These are phyloP conservation scores for Peucedramus taeniatus DNA, from an alignment of 2,113 vertebrate genomes.

Conservation along the genomic window DNA sequence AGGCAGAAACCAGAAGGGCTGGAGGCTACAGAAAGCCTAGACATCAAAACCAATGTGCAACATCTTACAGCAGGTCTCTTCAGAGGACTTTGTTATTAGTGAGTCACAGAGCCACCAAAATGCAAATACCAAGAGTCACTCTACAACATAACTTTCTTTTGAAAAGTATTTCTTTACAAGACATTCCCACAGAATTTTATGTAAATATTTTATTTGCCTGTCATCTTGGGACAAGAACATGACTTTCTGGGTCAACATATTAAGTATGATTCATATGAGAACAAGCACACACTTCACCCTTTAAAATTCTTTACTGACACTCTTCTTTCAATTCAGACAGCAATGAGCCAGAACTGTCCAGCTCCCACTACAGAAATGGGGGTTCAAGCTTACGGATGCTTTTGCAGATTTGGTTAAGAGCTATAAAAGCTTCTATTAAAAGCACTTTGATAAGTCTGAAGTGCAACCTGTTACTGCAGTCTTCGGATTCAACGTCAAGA, in stretches of 20 bases:
- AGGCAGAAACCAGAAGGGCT: not conserved
- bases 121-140: not conserved
- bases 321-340: not conserved
- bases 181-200: not conserved
- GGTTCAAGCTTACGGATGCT: not conserved
- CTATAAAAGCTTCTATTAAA: not conserved
- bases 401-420: not conserved
- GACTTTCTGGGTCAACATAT: not conserved
- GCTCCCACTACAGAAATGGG: not conserved
- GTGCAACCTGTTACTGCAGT: not conserved
- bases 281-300: not conserved
- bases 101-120: not conserved
- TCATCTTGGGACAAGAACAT: not conserved
- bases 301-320: not conserved
- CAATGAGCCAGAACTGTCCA: not conserved
- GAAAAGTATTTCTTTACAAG: not conserved
- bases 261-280: not conserved
- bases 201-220: constrained; percentile 45
- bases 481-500: not conserved
- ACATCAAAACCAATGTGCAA: not conserved
- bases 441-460: not conserved
- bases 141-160: not conserved
- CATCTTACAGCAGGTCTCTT: not conserved
- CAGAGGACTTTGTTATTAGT: not conserved
- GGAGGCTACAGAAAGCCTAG: not conserved